Conservation (phyloP, 2,113 vertebrate genomes). For the Gavialis gangeticus region DNA sequence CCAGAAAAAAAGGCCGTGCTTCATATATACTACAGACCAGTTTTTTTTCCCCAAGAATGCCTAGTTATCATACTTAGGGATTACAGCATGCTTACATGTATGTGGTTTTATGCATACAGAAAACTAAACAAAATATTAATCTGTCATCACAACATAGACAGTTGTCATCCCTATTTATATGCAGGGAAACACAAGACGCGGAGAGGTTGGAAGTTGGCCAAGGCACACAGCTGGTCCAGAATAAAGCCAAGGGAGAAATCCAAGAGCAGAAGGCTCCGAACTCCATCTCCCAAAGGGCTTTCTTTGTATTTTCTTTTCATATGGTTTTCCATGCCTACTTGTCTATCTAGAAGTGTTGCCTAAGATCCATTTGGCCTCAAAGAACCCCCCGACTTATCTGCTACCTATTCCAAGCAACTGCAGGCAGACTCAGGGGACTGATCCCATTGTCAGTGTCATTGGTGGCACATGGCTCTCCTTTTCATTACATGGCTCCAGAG, state of each 20-base stretch:
- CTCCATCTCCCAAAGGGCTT: neutral
- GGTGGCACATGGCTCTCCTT: too few relatives aligned
- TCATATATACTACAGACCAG: neutral
- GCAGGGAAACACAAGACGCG: neutral
- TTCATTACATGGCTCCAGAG: too few relatives aligned
- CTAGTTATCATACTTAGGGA: neutral
- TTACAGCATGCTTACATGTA: rapidly evolving
- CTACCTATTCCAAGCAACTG: too few relatives aligned
- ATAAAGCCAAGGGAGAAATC: neutral
- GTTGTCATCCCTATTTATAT: neutral
- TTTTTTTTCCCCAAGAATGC: neutral
- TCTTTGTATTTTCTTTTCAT: neutral
- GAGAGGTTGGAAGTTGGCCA: neutral
- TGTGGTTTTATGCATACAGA: neutral
- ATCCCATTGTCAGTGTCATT: too few relatives aligned
- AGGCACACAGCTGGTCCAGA: rapidly evolving
- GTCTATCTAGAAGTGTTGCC: neutral
- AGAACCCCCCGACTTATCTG: too few relatives aligned
- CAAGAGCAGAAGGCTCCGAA: neutral
- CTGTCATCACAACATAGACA: neutral
- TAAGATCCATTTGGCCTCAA: too few relatives aligned
- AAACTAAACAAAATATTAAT: neutral
- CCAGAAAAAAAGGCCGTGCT: neutral
- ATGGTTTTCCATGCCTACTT: neutral
- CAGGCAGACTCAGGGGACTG: too few relatives aligned